Evolutionary conservation across 2,113 vertebrate genomes (phyloP).

Genomic region (Mesocricetus auratus): DNA sequence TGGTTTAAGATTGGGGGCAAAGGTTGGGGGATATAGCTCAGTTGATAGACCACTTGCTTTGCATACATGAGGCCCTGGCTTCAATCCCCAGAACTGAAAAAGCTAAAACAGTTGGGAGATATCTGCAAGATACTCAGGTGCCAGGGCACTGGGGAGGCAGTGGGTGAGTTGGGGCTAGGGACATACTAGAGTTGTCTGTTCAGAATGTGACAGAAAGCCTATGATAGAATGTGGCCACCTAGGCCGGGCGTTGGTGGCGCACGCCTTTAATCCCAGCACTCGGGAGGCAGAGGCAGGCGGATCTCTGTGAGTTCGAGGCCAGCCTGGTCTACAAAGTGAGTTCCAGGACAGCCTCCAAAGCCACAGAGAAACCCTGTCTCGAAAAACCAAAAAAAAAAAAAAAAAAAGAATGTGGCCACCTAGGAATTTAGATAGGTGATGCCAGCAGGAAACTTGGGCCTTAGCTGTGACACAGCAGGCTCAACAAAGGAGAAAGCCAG

Average conservation of each 20-base stretch:
- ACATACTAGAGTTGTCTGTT: neutral
- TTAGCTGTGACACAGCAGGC: neutral
- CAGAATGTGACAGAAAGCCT: neutral
- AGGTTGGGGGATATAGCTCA: neutral
- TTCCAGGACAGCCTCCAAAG: no score
- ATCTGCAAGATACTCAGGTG: neutral
- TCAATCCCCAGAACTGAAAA: neutral
- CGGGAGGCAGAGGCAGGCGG: no score
- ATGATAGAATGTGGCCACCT: rapidly evolving
- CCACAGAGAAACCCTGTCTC: no score
- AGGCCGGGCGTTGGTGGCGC: no score
- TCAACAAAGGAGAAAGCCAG: neutral
- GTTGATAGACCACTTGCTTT: neutral
- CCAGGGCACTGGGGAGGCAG: neutral
- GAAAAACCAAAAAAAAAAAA: no score
- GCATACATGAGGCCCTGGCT: neutral
- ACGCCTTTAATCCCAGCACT: no score
- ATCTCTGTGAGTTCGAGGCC: no score
- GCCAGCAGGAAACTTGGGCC: neutral
- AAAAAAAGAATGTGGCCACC: rapidly evolving
- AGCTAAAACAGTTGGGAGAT: neutral
- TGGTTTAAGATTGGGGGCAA: neutral
- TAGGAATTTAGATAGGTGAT: neutral
- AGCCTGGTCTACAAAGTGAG: no score
- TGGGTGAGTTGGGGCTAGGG: neutral